These are phyloP conservation scores for Platysternon megacephalum DNA, from an alignment of 2,113 vertebrate species.

Conservation along the genomic window DNA sequence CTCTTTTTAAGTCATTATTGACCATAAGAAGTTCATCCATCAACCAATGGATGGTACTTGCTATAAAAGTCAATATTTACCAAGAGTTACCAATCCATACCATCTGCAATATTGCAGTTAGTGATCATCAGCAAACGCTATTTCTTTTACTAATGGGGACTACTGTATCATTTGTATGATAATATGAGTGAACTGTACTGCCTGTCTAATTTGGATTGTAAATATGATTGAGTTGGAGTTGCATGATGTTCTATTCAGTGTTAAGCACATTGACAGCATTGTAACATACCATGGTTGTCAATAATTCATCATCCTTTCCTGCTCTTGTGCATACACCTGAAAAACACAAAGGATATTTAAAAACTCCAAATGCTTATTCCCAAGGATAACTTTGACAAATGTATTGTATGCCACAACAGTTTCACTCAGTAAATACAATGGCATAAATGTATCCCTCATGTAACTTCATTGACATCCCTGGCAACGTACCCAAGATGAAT, in stretches of 20 bases:
- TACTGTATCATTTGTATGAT: too few species aligned
- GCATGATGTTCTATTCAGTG: neutral
- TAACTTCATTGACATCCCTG: neutral
- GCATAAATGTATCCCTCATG: neutral
- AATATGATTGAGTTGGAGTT: neutral
- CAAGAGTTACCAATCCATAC: neutral
- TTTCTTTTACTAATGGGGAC: neutral
- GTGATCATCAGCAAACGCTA: neutral
- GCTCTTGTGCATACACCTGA: slow-evolving; percentile 83
- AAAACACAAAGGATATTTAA: slow-evolving; percentile 58
- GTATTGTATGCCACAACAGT: neutral
- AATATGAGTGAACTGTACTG: neutral
- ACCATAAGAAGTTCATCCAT: neutral
- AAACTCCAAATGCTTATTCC: neutral
- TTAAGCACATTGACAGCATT: neutral
- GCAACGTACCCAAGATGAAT: neutral
- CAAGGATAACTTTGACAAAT: neutral
- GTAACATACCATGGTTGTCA: slow-evolving; percentile 91
- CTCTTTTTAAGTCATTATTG: neutral
- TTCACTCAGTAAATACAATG: neutral
- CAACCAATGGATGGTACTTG: neutral
- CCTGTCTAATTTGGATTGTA: neutral
- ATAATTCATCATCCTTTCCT: slow-evolving; percentile 89
- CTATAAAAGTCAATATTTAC: neutral
- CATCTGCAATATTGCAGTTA: neutral